phyloP scores from a whole-genome alignment of 1,140 invertebrate species.

The Leptinotarsa defecta region DNA sequence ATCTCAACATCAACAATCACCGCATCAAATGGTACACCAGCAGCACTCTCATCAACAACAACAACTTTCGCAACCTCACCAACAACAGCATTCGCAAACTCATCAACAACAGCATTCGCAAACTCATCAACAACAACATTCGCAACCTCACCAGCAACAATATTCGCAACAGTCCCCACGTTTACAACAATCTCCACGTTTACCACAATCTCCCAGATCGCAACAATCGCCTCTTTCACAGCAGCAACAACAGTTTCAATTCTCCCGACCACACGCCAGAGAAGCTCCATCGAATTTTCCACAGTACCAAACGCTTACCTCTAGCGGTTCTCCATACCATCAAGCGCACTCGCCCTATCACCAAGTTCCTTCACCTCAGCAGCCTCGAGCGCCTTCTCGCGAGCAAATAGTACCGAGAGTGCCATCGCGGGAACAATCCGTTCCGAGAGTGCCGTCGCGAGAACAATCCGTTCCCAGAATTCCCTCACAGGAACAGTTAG shows the following conservation, averaged over 20 bases:
- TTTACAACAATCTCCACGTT: constrained; percentile 37
- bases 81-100: not conserved
- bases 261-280: constrained; percentile 43
- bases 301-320: constrained; percentile 45
- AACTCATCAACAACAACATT: constrained; percentile 33
- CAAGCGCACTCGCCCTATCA: constrained; percentile 42
- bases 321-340: constrained; percentile 29
- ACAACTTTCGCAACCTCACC: constrained; percentile 2
- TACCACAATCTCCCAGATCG: constrained; percentile 31
- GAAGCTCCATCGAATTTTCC: constrained; percentile 43
- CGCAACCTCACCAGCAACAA: constrained; percentile 37
- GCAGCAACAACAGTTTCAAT: constrained; percentile 39
- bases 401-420: constrained; percentile 32
- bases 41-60: constrained; percentile 3
- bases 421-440: constrained; percentile 23
- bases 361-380: constrained; percentile 40
- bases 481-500: constrained; percentile 12
- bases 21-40: not conserved
- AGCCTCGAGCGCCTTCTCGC: constrained; percentile 38
- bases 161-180: constrained; percentile 36
- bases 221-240: constrained; percentile 37
- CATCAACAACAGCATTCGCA: constrained; percentile 3
- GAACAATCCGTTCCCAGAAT: constrained; percentile 15
- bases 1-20: not conserved
- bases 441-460: constrained; percentile 19